phyloP scores from a whole-genome alignment of 1,140 invertebrate species.

The Tribolium madens region DNA sequence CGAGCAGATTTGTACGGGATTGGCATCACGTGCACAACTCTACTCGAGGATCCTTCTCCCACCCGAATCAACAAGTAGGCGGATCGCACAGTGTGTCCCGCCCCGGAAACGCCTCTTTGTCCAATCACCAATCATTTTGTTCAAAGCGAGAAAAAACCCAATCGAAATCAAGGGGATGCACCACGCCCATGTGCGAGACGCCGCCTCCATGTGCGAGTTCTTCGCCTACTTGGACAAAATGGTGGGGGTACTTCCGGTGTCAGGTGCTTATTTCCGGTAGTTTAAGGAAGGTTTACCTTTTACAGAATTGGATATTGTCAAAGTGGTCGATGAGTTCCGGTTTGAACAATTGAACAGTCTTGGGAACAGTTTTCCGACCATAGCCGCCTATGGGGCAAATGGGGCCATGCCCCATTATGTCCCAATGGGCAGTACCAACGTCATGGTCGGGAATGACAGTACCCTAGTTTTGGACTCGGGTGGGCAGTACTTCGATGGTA shows the following conservation, averaged over 20 bases:
- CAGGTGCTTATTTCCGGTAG: slow-evolving; percentile 44
- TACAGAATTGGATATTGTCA: slow-evolving; percentile 78
- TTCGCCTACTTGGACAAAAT: slow-evolving; percentile 86
- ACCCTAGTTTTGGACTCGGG: slow-evolving; percentile 80
- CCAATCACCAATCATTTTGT: slow-evolving; percentile 81
- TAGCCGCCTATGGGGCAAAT: slow-evolving; percentile 90
- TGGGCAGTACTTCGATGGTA: slow-evolving; percentile 85
- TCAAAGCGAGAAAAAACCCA: slow-evolving; percentile 89
- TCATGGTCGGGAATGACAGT: slow-evolving; percentile 76
- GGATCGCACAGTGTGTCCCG: slow-evolving; percentile 77
- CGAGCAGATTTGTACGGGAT: slow-evolving; percentile 76
- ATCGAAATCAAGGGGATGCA: slow-evolving; percentile 91
- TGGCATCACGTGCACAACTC: slow-evolving; percentile 74
- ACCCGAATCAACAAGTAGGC: slow-evolving; percentile 80
- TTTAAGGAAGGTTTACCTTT: slow-evolving; percentile 64
- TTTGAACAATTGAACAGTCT: slow-evolving; percentile 76
- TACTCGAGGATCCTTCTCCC: slow-evolving; percentile 80
- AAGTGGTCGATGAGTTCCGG: slow-evolving; percentile 75
- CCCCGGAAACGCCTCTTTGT: slow-evolving; percentile 70
- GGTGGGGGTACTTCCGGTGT: slow-evolving; percentile 61
- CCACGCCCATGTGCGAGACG: slow-evolving; percentile 85
- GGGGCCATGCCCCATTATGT: slow-evolving; percentile 93
- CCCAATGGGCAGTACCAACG: slow-evolving; percentile 79
- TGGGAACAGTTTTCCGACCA: slow-evolving; percentile 87
- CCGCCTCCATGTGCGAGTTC: slow-evolving; percentile 92